phyloP scores from a whole-genome alignment of 2,888 invertebrate genomes.

The Pollenia amentaria region DNA sequence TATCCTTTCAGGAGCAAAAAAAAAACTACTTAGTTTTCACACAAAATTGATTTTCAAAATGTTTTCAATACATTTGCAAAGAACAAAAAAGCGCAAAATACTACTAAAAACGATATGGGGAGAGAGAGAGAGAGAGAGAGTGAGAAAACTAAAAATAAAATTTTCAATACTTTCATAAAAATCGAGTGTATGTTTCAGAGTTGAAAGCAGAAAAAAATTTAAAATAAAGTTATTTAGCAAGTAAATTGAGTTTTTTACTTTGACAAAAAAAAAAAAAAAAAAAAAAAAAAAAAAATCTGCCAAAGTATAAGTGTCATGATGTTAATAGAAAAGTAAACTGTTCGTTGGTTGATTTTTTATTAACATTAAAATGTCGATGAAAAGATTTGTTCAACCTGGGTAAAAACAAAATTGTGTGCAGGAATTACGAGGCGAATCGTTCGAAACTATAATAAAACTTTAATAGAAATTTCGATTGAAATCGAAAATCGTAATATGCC shows the following conservation, averaged over 20 bases:
- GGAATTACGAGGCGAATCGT: too few species aligned
- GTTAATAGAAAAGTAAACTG: conserved; percentile 35
- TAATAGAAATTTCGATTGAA: too few species aligned
- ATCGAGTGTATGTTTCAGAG: conserved; percentile 28
- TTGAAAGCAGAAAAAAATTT: neutral
- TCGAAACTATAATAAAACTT: too few species aligned
- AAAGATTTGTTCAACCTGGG: neutral
- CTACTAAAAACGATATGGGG: conserved; percentile 14
- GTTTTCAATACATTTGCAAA: conserved; percentile 36
- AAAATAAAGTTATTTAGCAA: conserved; percentile 57
- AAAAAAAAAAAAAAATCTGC: neutral
- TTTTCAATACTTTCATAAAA: conserved; percentile 33
- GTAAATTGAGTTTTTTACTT: conserved; percentile 35
- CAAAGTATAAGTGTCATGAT: conserved; percentile 47
- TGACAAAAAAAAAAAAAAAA: neutral
- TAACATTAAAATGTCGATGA: too few species aligned
- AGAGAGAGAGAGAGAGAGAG: neutral
- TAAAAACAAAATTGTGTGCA: neutral
- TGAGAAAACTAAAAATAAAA: neutral
- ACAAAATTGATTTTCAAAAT: conserved; percentile 73
- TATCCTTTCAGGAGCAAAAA: conserved; percentile 28
- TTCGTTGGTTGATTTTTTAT: neutral
- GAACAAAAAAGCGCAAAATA: conserved; percentile 22
- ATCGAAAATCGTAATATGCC: too few species aligned
- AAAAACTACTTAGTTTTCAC: conserved; percentile 65